Base-by-base conservation (phyloP, 1,140 invertebrate genomes). In the Aphelenchoides avenae region DNA sequence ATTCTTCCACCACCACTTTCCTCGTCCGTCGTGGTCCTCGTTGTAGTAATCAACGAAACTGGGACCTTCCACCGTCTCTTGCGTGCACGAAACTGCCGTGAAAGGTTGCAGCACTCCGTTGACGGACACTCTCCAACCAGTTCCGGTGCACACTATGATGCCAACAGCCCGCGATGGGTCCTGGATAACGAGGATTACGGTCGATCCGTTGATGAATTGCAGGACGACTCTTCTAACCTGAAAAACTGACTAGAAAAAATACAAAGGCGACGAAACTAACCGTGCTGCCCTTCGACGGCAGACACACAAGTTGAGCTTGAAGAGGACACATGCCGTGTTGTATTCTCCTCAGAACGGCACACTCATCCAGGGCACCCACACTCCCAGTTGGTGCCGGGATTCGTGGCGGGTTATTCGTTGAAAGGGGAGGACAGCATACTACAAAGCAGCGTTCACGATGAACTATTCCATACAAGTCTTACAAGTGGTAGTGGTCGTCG, bases 361-460 rank as follows among this genome's bases (percentile, higher is more conserved):
- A 54, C 39, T 54, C 52, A 22, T 54, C 52, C 5, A 54, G 27
- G 1, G 24, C 52, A 13, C 52, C 52, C 20, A 44, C 29, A n/a
- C 41, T 47, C n/a, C 27, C 27, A 13, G 40, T 18, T 24, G 52
- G 51, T 13, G 52, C 52, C 20, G 11, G 15, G 5, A 52, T 24
- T 52, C 52, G 40, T 24, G 52, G 52, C 20, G 52, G 52, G 9
- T 54, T 54, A 3, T 26, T 27, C 15, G n/a, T 48, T 15, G 41
- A 49, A 15, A 54, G 26, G 9, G 52, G 52, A 22, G 52, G 24
- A 48, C 52, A 54, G 41, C 52, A 54, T 47, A 48, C 52, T 54
- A 7, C 5, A 54, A 48, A 27, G 26, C 15, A 15, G 29, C 6
- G 20, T 50, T 51, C 1, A 46, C 34, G 34, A 36, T 36, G n/a